Conservation (phyloP, 2,888 invertebrate genomes). For the Drepanosiphum platanoidis region DNA sequence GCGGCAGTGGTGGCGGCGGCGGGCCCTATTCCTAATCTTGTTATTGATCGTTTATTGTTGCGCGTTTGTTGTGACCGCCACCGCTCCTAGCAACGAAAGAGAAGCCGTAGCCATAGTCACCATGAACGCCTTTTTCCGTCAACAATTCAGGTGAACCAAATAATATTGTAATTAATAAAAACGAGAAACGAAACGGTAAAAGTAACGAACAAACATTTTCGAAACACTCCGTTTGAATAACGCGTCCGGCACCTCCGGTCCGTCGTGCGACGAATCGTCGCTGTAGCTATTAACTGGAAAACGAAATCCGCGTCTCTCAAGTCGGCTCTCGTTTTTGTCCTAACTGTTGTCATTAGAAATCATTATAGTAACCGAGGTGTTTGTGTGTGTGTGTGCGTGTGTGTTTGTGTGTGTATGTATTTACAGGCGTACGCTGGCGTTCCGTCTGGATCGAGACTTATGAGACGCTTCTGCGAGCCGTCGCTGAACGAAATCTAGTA, state of each 20-base stretch:
- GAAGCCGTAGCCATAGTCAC: slow-evolving; percentile 66
- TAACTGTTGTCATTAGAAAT: neutral
- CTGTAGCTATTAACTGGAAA: too few species aligned
- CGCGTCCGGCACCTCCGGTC: neutral
- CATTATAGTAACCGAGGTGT: slow-evolving; percentile 20
- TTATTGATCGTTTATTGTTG: slow-evolving; percentile 62
- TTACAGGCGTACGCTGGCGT: slow-evolving; percentile 33
- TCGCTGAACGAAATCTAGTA: slow-evolving; percentile 8
- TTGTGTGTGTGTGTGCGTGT: neutral
- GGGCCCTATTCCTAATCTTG: slow-evolving; percentile 56
- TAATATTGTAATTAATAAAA: neutral
- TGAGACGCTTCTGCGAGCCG: slow-evolving; percentile 30
- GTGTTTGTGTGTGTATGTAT: neutral
- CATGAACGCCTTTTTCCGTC: slow-evolving; percentile 64
- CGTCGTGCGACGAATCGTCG: slow-evolving; percentile 13
- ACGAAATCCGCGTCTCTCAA: slow-evolving; percentile 10
- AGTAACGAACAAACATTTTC: neutral
- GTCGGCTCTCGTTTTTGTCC: neutral
- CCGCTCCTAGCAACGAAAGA: slow-evolving; percentile 60
- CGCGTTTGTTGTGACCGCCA: slow-evolving; percentile 61
- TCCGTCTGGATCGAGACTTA: slow-evolving; percentile 20
- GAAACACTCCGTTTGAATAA: neutral
- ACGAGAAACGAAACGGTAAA: too few species aligned
- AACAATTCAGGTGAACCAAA: slow-evolving; percentile 64
- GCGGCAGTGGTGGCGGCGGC: slow-evolving; percentile 22